Evolutionary conservation across 1,140 invertebrate genomes (phyloP), one percentile per base, ranked within the genome.

Genomic region (Cardiocondyla obscurior): DNA sequence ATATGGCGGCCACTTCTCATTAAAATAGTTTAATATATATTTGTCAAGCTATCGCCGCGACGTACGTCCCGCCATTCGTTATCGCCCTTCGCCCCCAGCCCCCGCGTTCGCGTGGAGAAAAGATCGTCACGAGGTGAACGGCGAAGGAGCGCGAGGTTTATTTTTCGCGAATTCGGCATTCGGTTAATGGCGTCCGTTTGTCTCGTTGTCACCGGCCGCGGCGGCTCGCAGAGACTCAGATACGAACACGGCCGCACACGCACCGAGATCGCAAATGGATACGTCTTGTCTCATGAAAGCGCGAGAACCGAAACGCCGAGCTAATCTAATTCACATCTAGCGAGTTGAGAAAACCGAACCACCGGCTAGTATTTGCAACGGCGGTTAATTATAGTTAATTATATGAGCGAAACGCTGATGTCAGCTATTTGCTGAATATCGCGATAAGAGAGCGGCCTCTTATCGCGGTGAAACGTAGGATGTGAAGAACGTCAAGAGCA

Each of bases 11-110:
- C 91, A 93, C 91, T 91, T 91, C 91, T 92, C 92, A 92, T 92
- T 93, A 92, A 93, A 93, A 92, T 92, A 92, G 90, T 93, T 92
- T 90, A 91, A 93, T 92, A 91, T 91, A 89, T 92, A 92, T 92
- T 93, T 92, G 90, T 92, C 92, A 84, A 90, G 88, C 82, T 86
- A 91, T 90, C 84, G 74, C 82, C 81, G 85, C 83, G 76, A 89
- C 82, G 87, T 86, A 91, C 86, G 87, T 90, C 81, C 83, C 30
- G 70, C 83, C 87, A 90, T 91, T 88, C 72, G 89, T 92, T 90
- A 86, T 79, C 87, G 74, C 72, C 83, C 74, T 73, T 69, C 73
- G 46, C 36, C 28, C 58, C 36, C 51, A 25, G 7, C 5, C 14
- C n/a, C 72, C 44, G 46, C 51, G 62, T 44, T 33, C 42, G 44